phyloP scores from a whole-genome alignment of 1,140 invertebrate genomes.

The Oncopeltus fasciatus region DNA sequence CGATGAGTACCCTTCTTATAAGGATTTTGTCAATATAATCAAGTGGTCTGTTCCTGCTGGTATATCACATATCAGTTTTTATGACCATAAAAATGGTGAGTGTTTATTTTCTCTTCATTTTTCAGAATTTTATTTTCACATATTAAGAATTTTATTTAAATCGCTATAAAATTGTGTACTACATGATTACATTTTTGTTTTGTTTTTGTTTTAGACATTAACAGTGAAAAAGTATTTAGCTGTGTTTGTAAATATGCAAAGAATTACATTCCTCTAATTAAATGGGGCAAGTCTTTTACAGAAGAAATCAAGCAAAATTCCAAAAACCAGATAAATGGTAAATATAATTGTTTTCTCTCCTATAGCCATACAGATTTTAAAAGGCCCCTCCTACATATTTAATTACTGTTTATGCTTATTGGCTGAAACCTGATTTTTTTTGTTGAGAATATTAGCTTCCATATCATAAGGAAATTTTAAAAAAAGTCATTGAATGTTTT shows the following conservation, averaged over 20 bases:
- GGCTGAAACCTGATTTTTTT: too few species aligned
- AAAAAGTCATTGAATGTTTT: too few species aligned
- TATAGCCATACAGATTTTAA: too few species aligned
- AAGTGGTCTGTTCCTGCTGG: slow-evolving; percentile 46
- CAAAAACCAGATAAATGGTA: slow-evolving; percentile 19
- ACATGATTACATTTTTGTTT: slow-evolving; percentile 3
- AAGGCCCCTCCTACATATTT: too few species aligned
- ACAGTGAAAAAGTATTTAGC: slow-evolving; percentile 4
- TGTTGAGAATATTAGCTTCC: too few species aligned
- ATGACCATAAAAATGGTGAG: slow-evolving; percentile 47
- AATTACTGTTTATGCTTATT: too few species aligned
- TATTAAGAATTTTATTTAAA: slow-evolving; percentile 2
- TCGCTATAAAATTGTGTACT: too few species aligned
- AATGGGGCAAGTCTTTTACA: slow-evolving; percentile 19
- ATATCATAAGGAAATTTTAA: too few species aligned
- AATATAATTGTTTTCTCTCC: neutral
- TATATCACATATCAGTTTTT: slow-evolving; percentile 50
- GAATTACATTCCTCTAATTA: slow-evolving; percentile 14
- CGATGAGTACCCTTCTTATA: slow-evolving; percentile 31
- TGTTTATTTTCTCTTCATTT: slow-evolving; percentile 20
- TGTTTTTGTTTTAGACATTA: slow-evolving; percentile 14
- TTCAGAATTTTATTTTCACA: slow-evolving; percentile 8
- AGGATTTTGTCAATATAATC: slow-evolving; percentile 41
- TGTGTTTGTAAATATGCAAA: slow-evolving; percentile 12
- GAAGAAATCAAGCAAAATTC: slow-evolving; percentile 15